phyloP scores from a whole-genome alignment of 1,140 invertebrate species.

The Drosophila ogumai region DNA sequence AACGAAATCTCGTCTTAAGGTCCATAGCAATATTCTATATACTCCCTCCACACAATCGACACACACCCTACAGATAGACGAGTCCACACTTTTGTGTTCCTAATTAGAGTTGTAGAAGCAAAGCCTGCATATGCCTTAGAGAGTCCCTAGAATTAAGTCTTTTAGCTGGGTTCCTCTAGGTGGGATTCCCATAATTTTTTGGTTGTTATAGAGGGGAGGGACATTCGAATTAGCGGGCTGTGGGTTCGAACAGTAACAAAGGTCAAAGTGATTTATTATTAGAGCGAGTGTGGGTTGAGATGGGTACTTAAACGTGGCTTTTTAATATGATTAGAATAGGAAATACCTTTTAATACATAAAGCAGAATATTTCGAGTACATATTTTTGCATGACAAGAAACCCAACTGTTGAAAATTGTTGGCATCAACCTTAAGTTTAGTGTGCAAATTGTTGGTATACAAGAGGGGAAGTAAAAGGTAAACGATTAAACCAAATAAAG shows the following conservation, averaged over 20 bases:
- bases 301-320: slow-evolving; percentile 26
- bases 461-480: slow-evolving; percentile 1
- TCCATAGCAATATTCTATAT: slow-evolving; percentile 29
- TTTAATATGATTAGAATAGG: slow-evolving; percentile 21
- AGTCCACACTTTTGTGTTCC: slow-evolving; percentile 66
- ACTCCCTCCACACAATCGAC: slow-evolving; percentile 11
- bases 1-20: slow-evolving; percentile 21
- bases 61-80: slow-evolving; percentile 27
- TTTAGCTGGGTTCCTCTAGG: slow-evolving; percentile 10
- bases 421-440: slow-evolving; percentile 17
- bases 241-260: slow-evolving; percentile 27
- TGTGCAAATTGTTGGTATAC: slow-evolving; percentile 45
- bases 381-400: slow-evolving; percentile 44
- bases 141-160: slow-evolving; percentile 46
- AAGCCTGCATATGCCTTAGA: slow-evolving; percentile 40
- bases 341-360: slow-evolving; percentile 8
- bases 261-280: slow-evolving; percentile 27
- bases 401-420: slow-evolving; percentile 31
- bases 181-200: slow-evolving; percentile 3
- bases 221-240: slow-evolving; percentile 44
- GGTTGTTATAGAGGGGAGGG: slow-evolving; percentile 12
- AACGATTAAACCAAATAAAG: slow-evolving; percentile 22
- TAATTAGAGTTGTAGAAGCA: slow-evolving; percentile 46
- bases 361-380: slow-evolving; percentile 11
- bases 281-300: slow-evolving; percentile 7